Evolutionary conservation across 2,113 vertebrate genomes (phyloP).

Genomic region (Hippocampus abdominalis): DNA sequence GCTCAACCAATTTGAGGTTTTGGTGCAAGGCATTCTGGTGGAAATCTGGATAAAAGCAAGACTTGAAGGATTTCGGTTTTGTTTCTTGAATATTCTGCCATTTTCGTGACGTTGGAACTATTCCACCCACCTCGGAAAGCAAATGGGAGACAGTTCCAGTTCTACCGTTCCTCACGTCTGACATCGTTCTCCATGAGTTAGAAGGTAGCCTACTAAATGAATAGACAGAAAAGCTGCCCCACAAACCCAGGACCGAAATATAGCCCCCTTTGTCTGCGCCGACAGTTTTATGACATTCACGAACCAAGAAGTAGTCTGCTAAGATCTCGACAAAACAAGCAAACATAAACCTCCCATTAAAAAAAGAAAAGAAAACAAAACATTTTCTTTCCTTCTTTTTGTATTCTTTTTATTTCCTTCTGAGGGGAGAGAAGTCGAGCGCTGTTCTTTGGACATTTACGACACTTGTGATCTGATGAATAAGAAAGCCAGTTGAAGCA

Average conservation of each 20-base stretch:
- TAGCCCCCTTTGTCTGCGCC: neutral
- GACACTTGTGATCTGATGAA: slow-evolving; percentile 54
- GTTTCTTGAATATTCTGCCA: neutral
- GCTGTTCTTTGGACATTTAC: slow-evolving; percentile 31
- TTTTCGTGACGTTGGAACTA: neutral
- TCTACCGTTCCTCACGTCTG: neutral
- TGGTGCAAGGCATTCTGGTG: neutral
- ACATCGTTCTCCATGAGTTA: neutral
- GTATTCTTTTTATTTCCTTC: slow-evolving; percentile 5
- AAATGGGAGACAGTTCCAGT: neutral
- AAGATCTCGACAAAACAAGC: neutral
- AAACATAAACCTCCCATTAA: neutral
- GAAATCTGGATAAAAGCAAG: neutral
- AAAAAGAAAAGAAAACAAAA: neutral
- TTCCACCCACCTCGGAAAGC: neutral
- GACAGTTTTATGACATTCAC: neutral
- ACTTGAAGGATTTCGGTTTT: neutral
- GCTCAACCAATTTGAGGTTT: neutral
- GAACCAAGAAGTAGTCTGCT: neutral
- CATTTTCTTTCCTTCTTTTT: slow-evolving; percentile 1
- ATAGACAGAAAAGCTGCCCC: neutral
- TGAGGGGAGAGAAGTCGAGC: slow-evolving; percentile 18
- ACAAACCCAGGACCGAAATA: neutral
- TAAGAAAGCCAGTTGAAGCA: slow-evolving; percentile 39
- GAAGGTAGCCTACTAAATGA: neutral